Base-by-base conservation (phyloP, 2,113 vertebrate genomes). In the Vidua macroura region DNA sequence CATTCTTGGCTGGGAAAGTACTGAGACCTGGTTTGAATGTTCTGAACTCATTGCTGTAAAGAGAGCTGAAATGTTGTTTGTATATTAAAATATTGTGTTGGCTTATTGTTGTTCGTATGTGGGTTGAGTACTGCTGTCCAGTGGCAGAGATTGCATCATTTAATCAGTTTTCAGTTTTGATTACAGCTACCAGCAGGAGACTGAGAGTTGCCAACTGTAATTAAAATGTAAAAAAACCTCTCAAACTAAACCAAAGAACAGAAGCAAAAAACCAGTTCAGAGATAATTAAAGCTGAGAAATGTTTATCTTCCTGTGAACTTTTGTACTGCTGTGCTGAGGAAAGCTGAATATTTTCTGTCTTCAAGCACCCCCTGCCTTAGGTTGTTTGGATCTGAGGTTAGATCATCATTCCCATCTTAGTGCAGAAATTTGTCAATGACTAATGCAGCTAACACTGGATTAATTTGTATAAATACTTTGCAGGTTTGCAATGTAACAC, bases 141-240 rank as follows among this genome's bases (percentile, higher is more conserved):
- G 78, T 67, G 74, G 63, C 63, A 59, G 10, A 84, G 86, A 91
- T 70, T 66, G 48, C 60, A 85, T 88, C n/a, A 68, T 85, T 94
- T 90, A 92, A 95, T 89, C 86, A 84, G 72, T 83, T 94, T 92
- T 81, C 69, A 84, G 58, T 70, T 94, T 94, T 94, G 85, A 91
- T 93, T 95, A 83, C 68, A 72, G 60, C 58, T 86, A 60, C 77
- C 88, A 95, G 94, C 63, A 91, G 90, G 80, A 95, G 69, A 79
- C 43, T 84, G 27, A 49, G 70, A 52, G 39, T 79, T 91, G 84
- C 86, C 64, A 94, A 80, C 53, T 70, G 80, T 92, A 96, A 94
- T 94, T 94, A 95, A 93, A 93, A 86, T 72, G 52, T 80, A 43
- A 63, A 70, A 67, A 44, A 56, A 27, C 6, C 12, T 19, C 31